Evolutionary conservation across 2,888 invertebrate genomes (phyloP).

Genomic region (Drosophila robusta): DNA sequence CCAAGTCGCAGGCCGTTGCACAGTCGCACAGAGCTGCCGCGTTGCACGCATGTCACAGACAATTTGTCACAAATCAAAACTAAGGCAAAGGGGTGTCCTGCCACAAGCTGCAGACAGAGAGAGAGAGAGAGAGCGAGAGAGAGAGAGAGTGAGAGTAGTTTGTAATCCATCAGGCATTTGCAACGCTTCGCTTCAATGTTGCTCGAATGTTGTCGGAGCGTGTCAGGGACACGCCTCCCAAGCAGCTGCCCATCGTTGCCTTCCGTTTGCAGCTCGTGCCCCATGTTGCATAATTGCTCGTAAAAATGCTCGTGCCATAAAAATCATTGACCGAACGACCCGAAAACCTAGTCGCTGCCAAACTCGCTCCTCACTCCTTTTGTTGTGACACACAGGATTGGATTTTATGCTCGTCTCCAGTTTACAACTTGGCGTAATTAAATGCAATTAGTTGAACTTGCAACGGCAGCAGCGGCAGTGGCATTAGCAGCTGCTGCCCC

Average conservation of each 20-base stretch:
- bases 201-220: conserved; percentile 64
- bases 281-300: conserved; percentile 62
- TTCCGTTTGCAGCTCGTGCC: conserved; percentile 15
- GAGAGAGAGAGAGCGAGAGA: neutral
- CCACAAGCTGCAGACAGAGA: neutral
- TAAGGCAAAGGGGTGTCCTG: conserved; percentile 74
- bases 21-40: conserved; percentile 23
- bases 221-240: conserved; percentile 71
- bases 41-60: conserved; percentile 64
- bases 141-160: conserved; percentile 2
- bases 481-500: conserved; percentile 33
- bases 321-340: conserved; percentile 68
- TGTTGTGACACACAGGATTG: conserved; percentile 68
- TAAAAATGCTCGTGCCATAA: conserved; percentile 69
- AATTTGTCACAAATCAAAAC: conserved; percentile 78
- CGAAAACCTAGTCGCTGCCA: conserved; percentile 24
- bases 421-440: conserved; percentile 74
- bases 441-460: conserved; percentile 71
- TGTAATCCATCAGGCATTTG: conserved; percentile 78
- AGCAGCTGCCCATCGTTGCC: conserved; percentile 44
- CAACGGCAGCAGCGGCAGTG: conserved; percentile 9
- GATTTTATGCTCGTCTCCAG: conserved; percentile 45
- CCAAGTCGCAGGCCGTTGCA: conserved; percentile 26
- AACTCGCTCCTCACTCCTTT: conserved; percentile 20
- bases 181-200: conserved; percentile 61